Percentiles rank a stretch among this genome's conserved stretches.
Conservation (phyloP, 2,797 vertebrate genomes). For the Characodon lateralis region DNA sequence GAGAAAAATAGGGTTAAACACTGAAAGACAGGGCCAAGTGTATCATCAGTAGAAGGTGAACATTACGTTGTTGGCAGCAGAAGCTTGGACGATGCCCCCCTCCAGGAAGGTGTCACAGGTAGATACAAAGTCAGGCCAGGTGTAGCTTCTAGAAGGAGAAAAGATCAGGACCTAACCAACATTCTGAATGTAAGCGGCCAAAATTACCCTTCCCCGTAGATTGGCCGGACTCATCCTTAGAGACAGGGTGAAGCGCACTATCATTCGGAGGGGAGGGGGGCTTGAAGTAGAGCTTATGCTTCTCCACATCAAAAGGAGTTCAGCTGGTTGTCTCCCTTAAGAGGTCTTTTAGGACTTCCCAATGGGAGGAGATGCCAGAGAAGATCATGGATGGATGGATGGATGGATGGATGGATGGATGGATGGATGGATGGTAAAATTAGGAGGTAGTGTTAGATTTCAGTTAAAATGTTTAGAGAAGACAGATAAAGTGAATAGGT, state of each 20-base stretch:
- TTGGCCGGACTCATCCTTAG: background rate
- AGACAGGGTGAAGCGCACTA: background rate
- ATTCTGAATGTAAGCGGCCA: background rate
- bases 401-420: too few species aligned
- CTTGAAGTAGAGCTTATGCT: background rate
- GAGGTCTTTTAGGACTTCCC: background rate
- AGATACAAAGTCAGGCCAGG: too few species aligned
- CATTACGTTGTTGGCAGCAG: too few species aligned
- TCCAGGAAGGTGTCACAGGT: too few species aligned
- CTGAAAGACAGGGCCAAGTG: too few species aligned
- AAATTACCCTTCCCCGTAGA: background rate
- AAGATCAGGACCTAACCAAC: background rate
- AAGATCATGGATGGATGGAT: background rate
- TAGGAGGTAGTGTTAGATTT: background rate
- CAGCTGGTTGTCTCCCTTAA: background rate
- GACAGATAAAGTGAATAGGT: background rate
- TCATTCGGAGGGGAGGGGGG: too few species aligned
- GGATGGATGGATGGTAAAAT: background rate
- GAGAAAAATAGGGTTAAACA: too few species aligned
- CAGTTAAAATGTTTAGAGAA: background rate
- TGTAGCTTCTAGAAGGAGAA: too few species aligned
- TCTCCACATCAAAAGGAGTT: background rate
- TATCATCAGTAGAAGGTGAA: too few species aligned
- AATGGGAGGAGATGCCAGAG: background rate
- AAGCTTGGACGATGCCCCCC: too few species aligned